phyloP scores from a whole-genome alignment of 2,797 vertebrate genomes.

The Ctenopoma kingsleyae region DNA sequence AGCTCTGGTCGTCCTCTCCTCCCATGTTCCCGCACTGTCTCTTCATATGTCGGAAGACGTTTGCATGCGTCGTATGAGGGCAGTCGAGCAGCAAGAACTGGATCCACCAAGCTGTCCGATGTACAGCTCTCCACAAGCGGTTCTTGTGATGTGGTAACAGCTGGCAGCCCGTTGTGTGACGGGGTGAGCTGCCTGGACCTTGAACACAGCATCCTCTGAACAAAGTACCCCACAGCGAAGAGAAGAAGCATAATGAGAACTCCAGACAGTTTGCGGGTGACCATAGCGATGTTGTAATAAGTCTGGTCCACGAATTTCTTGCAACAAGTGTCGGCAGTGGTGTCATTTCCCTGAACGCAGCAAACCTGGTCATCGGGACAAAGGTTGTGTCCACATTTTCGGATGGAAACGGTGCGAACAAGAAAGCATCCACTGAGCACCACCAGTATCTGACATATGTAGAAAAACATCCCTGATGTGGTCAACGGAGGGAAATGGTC shows the following conservation, averaged over 20 bases:
- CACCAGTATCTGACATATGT: conserved; percentile 9
- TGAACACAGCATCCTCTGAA: conserved; percentile 79
- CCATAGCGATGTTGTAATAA: conserved; percentile 89
- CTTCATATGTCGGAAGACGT: conserved; percentile 79
- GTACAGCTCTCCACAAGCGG: conserved; percentile 64
- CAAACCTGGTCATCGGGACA: conserved; percentile 70
- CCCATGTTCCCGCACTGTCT: conserved; percentile 53
- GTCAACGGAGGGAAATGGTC: not conserved
- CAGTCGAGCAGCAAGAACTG: conserved; percentile 28
- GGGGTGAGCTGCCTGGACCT: conserved; percentile 57
- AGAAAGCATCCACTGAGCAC: conserved; percentile 29
- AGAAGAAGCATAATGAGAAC: conserved; percentile 89
- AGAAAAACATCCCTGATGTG: conserved; percentile 39
- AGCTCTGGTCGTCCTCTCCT: not conserved
- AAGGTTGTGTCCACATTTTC: conserved; percentile 58
- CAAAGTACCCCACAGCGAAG: conserved; percentile 89
- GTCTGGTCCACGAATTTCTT: conserved; percentile 76
- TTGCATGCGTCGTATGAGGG: conserved; percentile 77
- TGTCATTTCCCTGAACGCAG: conserved; percentile 62
- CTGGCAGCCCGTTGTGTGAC: conserved; percentile 42
- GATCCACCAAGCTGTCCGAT: conserved; percentile 15
- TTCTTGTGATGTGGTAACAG: conserved; percentile 66
- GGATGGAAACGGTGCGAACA: conserved; percentile 28
- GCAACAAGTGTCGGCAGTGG: conserved; percentile 79
- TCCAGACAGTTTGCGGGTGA: conserved; percentile 91